These are phyloP conservation scores for Metalampra italica DNA, from an alignment of 2,888 invertebrate species.

Conservation along the genomic window DNA sequence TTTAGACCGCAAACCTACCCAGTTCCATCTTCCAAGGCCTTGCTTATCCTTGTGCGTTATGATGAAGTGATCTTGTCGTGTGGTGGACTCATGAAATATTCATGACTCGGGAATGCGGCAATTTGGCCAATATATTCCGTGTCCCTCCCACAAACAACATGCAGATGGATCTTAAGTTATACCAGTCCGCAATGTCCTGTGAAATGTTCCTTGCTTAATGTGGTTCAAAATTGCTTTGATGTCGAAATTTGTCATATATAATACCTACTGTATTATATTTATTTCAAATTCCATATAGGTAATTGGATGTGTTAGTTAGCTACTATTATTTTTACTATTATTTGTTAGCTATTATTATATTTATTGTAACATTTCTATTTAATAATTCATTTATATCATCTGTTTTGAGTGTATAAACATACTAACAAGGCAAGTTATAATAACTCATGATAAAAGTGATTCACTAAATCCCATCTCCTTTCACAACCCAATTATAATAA, in stretches of 20 bases:
- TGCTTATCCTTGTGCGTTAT: conserved; percentile 35
- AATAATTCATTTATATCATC: too few relatives aligned
- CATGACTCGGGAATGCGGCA: conserved; percentile 57
- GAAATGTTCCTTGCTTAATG: background rate
- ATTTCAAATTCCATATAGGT: too few relatives aligned
- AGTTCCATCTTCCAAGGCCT: too few relatives aligned
- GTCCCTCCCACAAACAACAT: conserved; percentile 27
- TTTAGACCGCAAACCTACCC: too few relatives aligned
- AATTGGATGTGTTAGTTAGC: too few relatives aligned
- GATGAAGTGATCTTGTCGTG: conserved; percentile 57
- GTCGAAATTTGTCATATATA: background rate
- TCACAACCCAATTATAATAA: conserved; percentile 7
- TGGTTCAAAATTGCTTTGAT: background rate
- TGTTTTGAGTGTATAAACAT: too few relatives aligned
- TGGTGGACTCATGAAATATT: conserved; percentile 60
- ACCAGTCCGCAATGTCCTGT: conserved; percentile 8
- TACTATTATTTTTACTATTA: too few relatives aligned
- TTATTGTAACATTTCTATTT: too few relatives aligned
- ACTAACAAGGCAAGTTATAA: too few relatives aligned
- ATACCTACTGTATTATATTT: too few relatives aligned
- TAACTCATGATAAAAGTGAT: background rate
- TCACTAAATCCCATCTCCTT: conserved; percentile 2
- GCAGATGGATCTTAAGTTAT: conserved; percentile 38
- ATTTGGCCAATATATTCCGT: conserved; percentile 55
- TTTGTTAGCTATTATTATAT: too few relatives aligned